Evolutionary conservation across 2,797 vertebrate species (phyloP), one percentile per base, ranked within the genome.

Genomic region (Limnodromus scolopaceus): DNA sequence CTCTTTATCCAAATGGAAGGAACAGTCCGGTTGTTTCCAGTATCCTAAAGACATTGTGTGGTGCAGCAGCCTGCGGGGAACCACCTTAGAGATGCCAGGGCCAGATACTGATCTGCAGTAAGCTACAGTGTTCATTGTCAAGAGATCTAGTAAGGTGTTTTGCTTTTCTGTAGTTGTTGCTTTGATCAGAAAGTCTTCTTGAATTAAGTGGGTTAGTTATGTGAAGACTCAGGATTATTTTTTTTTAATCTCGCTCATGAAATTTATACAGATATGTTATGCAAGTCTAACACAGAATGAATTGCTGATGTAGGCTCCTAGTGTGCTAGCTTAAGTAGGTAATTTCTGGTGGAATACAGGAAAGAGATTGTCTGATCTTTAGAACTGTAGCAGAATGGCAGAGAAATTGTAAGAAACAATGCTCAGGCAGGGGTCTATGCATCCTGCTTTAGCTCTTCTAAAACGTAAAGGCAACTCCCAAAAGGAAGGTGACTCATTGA

Each of bases 401-500:
- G 77, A 46, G 2, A 2, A 32, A 34, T 27, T 28, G 54, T 69
- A 41, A 93, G 66, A 66, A 96, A 46, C 85, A 82, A 32, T n/a
- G 63, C 83, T 54, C 1, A 6, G 48, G 64, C 7, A 19, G 79
- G 20, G 78, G 27, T 87, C 96, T 71, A 1, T 77, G 89, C 83
- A 65, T 93, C 91, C 94, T 97, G 92, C 83, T 78, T 28, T 34
- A 83, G 77, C 79, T 85, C 71, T 89, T 78, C 39, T 48, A 3
- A 84, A 83, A 71, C 45, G 17, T 89, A 60, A 71, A 90, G 60
- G 61, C 81, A 79, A 51, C 95, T 96, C 80, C 92, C 65, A 36
- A 74, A 70, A 96, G 96, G 96, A 97, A 97, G 91, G 86, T 93
- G 96, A 96, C 93, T 97, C 96, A 96, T 1, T 54, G 91, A 83